Conservation (phyloP, 1,140 invertebrate species). For the Drosophila kepulauana region DNA sequence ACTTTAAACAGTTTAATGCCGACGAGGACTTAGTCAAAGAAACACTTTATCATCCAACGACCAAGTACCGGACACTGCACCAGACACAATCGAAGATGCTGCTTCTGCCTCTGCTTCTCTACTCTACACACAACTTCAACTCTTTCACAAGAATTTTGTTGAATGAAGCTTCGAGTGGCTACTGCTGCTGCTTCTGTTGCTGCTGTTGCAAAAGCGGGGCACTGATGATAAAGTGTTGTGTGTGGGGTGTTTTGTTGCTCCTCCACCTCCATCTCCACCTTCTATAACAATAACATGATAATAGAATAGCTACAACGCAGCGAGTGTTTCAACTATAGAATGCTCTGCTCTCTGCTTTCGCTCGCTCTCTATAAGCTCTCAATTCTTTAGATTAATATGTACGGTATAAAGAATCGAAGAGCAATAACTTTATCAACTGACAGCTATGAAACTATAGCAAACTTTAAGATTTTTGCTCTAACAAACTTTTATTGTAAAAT, state of each 20-base stretch:
- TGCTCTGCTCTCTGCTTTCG: constrained; percentile 20
- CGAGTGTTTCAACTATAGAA: constrained; percentile 34
- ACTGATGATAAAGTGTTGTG: not conserved
- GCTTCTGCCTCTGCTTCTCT: constrained; percentile 32
- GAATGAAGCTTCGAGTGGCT: constrained; percentile 71
- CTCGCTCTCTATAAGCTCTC: constrained; percentile 14
- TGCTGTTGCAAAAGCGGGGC: not conserved
- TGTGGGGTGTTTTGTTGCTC: not conserved
- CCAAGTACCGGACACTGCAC: constrained; percentile 64
- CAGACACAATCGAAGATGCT: constrained; percentile 53
- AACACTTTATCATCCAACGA: constrained; percentile 67
- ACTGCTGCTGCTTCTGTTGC: not conserved
- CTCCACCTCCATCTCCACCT: constrained; percentile 3
- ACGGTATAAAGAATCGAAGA: constrained; percentile 8
- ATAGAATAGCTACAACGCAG: constrained; percentile 38
- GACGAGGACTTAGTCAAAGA: constrained; percentile 31
- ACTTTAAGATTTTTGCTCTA: not conserved
- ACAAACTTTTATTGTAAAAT: not conserved
- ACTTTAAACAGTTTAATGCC: constrained; percentile 51
- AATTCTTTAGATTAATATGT: constrained; percentile 34
- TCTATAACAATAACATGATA: constrained; percentile 71
- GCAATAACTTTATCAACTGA: constrained; percentile 14
- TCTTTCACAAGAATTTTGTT: constrained; percentile 77
- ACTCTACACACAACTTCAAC: constrained; percentile 67
- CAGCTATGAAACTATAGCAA: constrained; percentile 7